Evolutionary conservation across 2,888 invertebrate species (phyloP), one percentile per base, ranked within the genome.

Genomic region (Habroteleia sp.): DNA sequence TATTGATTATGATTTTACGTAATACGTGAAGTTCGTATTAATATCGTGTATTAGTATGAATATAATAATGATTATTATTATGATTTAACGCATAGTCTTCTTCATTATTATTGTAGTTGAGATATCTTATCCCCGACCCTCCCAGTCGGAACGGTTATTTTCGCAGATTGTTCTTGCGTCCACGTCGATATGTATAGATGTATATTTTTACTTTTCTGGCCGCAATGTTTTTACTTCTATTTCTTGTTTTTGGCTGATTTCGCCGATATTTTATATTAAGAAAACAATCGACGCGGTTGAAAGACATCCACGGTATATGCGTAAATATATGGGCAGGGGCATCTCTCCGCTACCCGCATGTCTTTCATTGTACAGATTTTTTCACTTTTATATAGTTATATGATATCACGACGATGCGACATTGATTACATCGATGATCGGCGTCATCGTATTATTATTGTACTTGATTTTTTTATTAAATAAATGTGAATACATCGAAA

Each of bases 321-420:
- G 83, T 81, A 83, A 76, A 83, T 83, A n/a, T n/a, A 81, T 81
- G 87, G 85, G 85, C 85, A 86, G 86, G 83, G 84, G 83, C 88
- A 87, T 88, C 88, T 88, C 88, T 85, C 82, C 84, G 87, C 88
- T 88, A 87, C 87, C 88, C 87, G 84, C 84, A 86, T 86, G 88
- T 88, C 88, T 88, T 88, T 88, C 88, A 88, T 86, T 88, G 88
- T 88, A 87, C 87, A 88, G 87, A 87, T 87, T 88, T 88, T 88
- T 87, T 87, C 86, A 88, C 87, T 88, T 87, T 88, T 88, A 87
- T 88, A 88, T 87, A 85, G 86, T 87, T 85, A 79, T 78, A 82
- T 82, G 82, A 83, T 83, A 82, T 83, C 83, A 80, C 83, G 83
- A 79, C 79, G 84, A 84, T 80, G 83, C 83, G 81, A 80, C 79